A percentile compares a stretch with the other conserved stretches of the same genome.
Conservation (phyloP, 2,113 vertebrate genomes). For the Terrapene triunguis region DNA sequence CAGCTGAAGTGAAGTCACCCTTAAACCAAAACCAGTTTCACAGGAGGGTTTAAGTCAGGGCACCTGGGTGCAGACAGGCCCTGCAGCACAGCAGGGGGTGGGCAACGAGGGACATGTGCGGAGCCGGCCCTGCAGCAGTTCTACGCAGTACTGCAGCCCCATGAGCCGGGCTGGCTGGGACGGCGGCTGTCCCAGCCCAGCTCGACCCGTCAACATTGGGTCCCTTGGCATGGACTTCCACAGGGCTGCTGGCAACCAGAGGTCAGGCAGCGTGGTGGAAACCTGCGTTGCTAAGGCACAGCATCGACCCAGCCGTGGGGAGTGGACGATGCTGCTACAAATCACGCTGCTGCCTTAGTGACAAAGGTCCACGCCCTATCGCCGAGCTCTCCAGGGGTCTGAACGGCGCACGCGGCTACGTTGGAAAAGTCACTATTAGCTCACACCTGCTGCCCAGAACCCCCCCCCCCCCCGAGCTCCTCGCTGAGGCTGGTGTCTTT, state of each 20-base stretch:
- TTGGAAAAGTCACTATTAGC: background rate
- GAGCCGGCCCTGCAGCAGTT: no score
- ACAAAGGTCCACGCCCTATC: fast-evolving
- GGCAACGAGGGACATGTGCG: no score
- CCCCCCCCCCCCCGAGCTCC: no score
- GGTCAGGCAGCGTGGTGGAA: background rate
- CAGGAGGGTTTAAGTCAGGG: background rate
- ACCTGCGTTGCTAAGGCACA: background rate
- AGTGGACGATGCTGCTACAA: background rate
- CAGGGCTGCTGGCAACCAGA: background rate
- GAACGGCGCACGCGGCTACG: background rate
- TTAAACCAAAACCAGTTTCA: background rate
- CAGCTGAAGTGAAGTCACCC: background rate
- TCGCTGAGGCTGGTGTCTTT: background rate
- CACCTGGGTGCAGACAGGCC: no score
- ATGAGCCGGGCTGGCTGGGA: no score
- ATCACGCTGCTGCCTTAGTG: background rate
- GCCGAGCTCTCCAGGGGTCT: background rate
- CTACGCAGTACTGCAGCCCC: no score
- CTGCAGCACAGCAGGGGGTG: no score
- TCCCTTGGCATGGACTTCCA: background rate
- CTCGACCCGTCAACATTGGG: no score
- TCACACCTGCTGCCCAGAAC: background rate
- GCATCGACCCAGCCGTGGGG: background rate
- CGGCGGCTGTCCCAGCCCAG: background rate